Conservation (phyloP, 2,113 vertebrate genomes). For the Scytalopus superciliaris region DNA sequence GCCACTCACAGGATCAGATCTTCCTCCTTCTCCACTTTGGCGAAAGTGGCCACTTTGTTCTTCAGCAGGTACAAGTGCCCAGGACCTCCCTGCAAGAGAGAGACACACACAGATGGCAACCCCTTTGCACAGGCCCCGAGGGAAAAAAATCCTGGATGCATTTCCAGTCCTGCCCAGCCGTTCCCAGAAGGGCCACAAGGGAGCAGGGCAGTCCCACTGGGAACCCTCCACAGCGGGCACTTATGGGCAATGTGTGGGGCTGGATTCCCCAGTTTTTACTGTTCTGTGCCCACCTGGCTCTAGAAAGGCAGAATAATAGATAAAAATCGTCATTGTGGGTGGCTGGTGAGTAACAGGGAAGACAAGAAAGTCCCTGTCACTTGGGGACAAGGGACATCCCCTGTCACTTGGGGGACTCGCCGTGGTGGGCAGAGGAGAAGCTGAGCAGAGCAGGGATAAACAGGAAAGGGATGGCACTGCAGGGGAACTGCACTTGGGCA, state of each 20-base stretch:
- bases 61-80: slow-evolving; percentile 95
- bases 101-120: neutral
- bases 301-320: neutral
- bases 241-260: fast-evolving
- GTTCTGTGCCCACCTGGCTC: neutral
- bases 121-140: neutral
- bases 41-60: slow-evolving; percentile 98
- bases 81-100: slow-evolving; percentile 85
- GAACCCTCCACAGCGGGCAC: neutral
- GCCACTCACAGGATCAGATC: slow-evolving; percentile 94
- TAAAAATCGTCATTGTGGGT: neutral
- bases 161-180: neutral
- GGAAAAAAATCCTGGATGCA: neutral
- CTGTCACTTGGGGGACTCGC: neutral
- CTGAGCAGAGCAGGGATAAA: neutral
- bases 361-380: neutral
- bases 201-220: neutral
- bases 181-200: neutral
- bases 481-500: neutral
- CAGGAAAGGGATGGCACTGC: neutral
- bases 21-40: slow-evolving; percentile 98
- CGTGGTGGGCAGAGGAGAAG: neutral
- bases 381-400: neutral
- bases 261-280: neutral
- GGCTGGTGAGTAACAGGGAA: neutral